Conservation (phyloP, 1,140 invertebrate genomes). For the Sarcophaga peregrina region DNA sequence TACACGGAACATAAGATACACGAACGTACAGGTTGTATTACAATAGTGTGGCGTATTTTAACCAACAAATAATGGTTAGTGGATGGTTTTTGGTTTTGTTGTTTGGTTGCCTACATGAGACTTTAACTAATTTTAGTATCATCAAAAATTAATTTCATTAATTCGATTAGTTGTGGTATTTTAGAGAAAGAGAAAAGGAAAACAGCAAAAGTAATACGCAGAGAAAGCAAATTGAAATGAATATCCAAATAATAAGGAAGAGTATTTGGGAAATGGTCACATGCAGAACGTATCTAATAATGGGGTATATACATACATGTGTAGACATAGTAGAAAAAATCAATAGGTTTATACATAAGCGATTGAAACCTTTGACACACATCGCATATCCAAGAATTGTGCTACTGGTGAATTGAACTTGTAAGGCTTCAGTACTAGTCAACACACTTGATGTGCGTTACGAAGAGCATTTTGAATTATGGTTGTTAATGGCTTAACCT, state of each 20-base stretch:
- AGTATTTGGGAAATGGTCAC: background rate
- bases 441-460: background rate
- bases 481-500: background rate
- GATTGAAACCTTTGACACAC: background rate
- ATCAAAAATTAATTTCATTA: conserved; percentile 67
- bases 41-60: background rate
- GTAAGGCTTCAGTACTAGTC: background rate
- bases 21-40: background rate
- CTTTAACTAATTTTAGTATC: conserved; percentile 64
- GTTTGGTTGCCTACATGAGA: background rate
- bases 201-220: background rate
- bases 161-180: conserved; percentile 58
- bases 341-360: background rate
- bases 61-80: background rate
- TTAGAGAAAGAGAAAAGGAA: background rate
- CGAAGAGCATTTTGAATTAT: background rate
- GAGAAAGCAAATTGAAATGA: background rate
- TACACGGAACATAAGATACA: background rate
- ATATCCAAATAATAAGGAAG: background rate
- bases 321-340: background rate
- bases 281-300: background rate
- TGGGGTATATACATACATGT: background rate
- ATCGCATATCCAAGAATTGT: background rate
- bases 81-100: too few relatives aligned
- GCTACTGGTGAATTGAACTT: background rate